Conservation (phyloP, 53 echinoderm and acorn worm species). For the Henricia sp. region DNA sequence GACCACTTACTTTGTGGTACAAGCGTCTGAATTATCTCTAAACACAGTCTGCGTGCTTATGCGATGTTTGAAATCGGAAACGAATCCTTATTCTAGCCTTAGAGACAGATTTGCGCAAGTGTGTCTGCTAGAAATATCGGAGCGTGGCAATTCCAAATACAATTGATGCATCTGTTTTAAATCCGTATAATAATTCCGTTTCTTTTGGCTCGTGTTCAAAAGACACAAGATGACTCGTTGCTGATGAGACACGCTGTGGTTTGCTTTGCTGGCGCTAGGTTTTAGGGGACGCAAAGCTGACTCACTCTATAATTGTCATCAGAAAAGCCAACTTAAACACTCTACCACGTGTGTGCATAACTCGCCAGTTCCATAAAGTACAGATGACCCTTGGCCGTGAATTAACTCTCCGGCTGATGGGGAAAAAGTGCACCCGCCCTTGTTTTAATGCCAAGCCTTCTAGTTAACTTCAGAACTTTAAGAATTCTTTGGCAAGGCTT, state of each 20-base stretch:
- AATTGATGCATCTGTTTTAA: no score
- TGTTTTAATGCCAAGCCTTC: slow-evolving; percentile 26
- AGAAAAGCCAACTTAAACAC: background rate
- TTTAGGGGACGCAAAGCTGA: slow-evolving; percentile 4
- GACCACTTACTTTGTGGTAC: no score
- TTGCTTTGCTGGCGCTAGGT: background rate
- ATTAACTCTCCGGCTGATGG: background rate
- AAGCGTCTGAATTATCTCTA: no score
- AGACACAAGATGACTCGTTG: background rate
- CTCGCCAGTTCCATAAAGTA: background rate
- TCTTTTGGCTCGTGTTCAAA: slow-evolving; percentile 24
- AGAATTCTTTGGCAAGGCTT: no score
- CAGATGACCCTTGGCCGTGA: slow-evolving; percentile 28
- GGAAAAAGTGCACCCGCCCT: slow-evolving; percentile 50
- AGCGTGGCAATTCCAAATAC: no score
- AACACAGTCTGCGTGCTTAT: no score
- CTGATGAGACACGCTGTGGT: background rate
- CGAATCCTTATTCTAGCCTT: no score
- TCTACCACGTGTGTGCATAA: slow-evolving; percentile 9
- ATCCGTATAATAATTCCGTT: background rate
- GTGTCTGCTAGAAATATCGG: no score
- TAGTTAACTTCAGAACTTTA: slow-evolving; percentile 6
- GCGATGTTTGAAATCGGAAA: no score
- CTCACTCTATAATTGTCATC: background rate
- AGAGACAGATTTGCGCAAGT: no score